Evolutionary conservation across 2,797 vertebrate genomes (phyloP).

Genomic region (Pantherophis alleghaniensis): DNA sequence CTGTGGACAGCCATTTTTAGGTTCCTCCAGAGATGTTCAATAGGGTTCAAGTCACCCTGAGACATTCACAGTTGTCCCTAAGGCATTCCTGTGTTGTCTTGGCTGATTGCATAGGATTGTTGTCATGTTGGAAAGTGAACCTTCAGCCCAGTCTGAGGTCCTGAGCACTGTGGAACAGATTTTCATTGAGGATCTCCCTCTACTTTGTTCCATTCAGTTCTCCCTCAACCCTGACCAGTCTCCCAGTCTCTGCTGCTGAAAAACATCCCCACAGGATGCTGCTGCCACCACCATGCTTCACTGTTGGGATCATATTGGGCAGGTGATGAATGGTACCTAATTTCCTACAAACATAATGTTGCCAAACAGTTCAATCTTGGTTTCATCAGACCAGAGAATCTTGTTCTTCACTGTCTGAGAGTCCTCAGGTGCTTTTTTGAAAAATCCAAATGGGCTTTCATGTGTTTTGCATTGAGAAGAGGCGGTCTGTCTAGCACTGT

Average conservation of each 20-base stretch:
- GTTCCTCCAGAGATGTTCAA: not conserved
- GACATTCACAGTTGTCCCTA: not conserved
- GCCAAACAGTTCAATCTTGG: not conserved
- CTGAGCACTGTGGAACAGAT: not conserved
- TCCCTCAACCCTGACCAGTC: not conserved
- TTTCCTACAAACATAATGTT: not conserved
- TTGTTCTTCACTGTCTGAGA: no score
- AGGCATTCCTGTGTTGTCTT: not conserved
- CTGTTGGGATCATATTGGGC: not conserved
- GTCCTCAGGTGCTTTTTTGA: no score
- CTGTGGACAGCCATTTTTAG: not conserved
- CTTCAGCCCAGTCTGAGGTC: not conserved
- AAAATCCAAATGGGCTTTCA: no score
- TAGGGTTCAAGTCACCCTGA: not conserved
- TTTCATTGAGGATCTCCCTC: not conserved
- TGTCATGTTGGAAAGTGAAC: not conserved
- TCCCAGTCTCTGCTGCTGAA: not conserved
- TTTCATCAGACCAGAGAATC: not conserved
- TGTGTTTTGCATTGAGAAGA: no score
- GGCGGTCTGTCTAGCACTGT: no score
- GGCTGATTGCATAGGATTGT: not conserved
- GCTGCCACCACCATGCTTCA: not conserved
- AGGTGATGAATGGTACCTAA: not conserved
- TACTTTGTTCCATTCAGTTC: not conserved
- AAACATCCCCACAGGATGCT: not conserved